phyloP scores from a whole-genome alignment of 2,888 invertebrate species.

The Anagyrus pseudococci region DNA sequence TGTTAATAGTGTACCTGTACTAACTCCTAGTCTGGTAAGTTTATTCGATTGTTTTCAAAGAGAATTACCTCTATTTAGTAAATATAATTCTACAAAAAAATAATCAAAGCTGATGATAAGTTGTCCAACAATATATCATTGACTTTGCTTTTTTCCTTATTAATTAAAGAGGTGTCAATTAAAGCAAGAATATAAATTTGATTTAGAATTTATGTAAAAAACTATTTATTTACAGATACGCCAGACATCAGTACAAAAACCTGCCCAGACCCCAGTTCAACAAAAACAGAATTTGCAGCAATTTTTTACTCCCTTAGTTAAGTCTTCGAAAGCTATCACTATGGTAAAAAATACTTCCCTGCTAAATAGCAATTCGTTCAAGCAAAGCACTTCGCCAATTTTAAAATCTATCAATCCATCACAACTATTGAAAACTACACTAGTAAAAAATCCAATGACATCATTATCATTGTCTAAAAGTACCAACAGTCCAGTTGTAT shows the following conservation, averaged over 20 bases:
- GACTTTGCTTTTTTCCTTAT: no score
- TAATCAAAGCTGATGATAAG: no score
- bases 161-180: no score
- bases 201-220: no score
- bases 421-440: constrained; percentile 47
- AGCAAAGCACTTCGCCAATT: constrained; percentile 24
- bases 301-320: constrained; percentile 48
- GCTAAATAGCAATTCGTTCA: constrained; percentile 21
- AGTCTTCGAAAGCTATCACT: constrained; percentile 37
- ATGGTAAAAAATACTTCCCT: constrained; percentile 39
- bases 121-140: no score
- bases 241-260: constrained; percentile 44
- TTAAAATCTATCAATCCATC: constrained; percentile 51
- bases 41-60: constrained; percentile 22
- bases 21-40: constrained; percentile 44
- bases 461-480: constrained; percentile 34
- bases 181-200: no score
- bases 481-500: constrained; percentile 46
- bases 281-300: constrained; percentile 48
- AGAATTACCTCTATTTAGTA: not conserved
- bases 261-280: constrained; percentile 40
- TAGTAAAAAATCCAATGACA: constrained; percentile 39
- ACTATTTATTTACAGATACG: constrained; percentile 33
- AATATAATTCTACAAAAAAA: no score
- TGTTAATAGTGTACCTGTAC: constrained; percentile 36